Percentiles rank a stretch among this genome's conserved stretches.
These are phyloP conservation scores for Sandelia bainsii DNA, from an alignment of 2,797 vertebrate genomes.

Conservation along the genomic window DNA sequence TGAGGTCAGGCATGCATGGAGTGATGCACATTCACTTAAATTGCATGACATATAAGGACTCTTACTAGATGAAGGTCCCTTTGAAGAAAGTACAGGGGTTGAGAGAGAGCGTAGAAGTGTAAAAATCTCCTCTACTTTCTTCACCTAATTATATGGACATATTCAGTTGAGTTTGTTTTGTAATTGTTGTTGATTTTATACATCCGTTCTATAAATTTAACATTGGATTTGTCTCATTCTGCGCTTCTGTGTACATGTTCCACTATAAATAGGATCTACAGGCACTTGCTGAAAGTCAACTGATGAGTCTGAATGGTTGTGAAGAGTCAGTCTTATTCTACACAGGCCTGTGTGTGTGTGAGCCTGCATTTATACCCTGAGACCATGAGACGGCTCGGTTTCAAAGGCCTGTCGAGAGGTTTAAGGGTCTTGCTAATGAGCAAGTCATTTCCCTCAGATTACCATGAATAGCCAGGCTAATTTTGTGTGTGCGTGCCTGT, in stretches of 20 bases:
- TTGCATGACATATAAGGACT: too few species aligned
- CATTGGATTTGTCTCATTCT: background rate
- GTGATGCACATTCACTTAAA: too few species aligned
- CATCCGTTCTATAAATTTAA: background rate
- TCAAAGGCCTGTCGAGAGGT: slow-evolving; percentile 74
- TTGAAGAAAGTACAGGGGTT: background rate
- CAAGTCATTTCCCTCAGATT: slow-evolving; percentile 75
- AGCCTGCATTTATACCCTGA: slow-evolving; percentile 34
- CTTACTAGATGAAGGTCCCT: background rate
- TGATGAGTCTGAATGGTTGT: slow-evolving; percentile 45
- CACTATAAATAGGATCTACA: slow-evolving; percentile 32
- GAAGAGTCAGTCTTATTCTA: slow-evolving; percentile 38
- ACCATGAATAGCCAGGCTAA: slow-evolving; percentile 66
- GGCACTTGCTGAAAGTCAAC: slow-evolving; percentile 33
- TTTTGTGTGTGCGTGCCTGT: slow-evolving; percentile 42
- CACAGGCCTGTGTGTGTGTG: background rate
- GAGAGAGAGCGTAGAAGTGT: too few species aligned
- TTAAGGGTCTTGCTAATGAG: slow-evolving; percentile 76
- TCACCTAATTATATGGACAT: too few species aligned
- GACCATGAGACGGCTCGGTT: slow-evolving; percentile 54
- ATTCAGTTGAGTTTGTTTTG: background rate
- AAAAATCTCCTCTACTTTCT: too few species aligned
- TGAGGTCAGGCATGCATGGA: background rate
- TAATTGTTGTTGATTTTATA: background rate
- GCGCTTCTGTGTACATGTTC: slow-evolving; percentile 11